Base-by-base conservation (phyloP, 2,797 vertebrate genomes). In the Pangasius mekongensis region DNA sequence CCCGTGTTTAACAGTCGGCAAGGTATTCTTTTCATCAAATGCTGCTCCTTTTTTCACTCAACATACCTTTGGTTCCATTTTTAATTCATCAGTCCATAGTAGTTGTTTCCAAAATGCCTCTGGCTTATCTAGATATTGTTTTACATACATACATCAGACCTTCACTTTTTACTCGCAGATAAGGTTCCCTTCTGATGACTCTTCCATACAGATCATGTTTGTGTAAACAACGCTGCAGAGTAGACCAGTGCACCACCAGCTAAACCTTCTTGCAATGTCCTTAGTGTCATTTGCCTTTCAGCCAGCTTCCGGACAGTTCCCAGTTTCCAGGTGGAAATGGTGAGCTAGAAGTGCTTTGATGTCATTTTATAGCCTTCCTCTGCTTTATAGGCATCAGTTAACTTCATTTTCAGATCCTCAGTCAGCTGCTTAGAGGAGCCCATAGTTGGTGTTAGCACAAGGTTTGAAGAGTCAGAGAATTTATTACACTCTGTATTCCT, bases 101-200 rank as follows among this genome's bases (percentile, higher is more conserved):
- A 13, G 8, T 30, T 77, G 47, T 58, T 58, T 78, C 27, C n/a
- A 54, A 60, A 60, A 14, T 47, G 58, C 24, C 3, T 9, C 58
- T 62, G 22, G 13, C 3, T 10, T 64, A 36, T 36, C 16, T 39
- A 27, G 43, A 73, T 43, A 47, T 74, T 49, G 4, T 74, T 74
- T 27, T 27, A 3, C 22, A 49, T 47, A 2, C 20, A 49, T 47
- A 13, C 18, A 49, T 20, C n/a, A 56, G n/a, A 60, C 9, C 30
- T 81, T 11, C 9, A 60, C 56, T 6, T 60, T 60, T 60, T 77
- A 54, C 76, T 20, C 30, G 27, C 27, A 77, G 6, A 4, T n/a
- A 77, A 77, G 27, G 6, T 52, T 77, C 47, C 74, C 27, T 77
- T 33, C n/a, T 78, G n/a, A 78, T 78, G 76, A 78, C 6, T 33